Conservation (phyloP, 2,113 vertebrate species). For the Callopanchax toddi region DNA sequence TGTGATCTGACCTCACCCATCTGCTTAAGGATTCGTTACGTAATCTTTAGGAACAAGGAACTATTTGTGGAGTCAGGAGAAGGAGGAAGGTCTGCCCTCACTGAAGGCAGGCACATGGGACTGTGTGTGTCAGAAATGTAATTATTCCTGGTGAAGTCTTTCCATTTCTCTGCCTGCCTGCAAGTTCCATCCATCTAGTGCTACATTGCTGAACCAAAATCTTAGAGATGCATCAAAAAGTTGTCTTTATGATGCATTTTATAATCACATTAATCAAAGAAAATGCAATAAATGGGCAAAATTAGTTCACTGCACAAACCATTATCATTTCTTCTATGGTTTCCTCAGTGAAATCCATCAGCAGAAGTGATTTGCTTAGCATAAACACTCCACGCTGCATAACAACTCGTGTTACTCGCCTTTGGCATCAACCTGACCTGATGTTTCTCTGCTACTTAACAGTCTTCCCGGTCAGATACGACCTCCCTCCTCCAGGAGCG, state of each 20-base stretch:
- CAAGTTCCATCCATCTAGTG: not conserved
- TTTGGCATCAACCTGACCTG: conserved; percentile 36
- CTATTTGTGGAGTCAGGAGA: conserved; percentile 48
- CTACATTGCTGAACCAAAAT: not conserved
- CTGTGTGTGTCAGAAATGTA: not conserved
- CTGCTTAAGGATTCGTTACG: conserved; percentile 62
- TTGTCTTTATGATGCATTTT: too few relatives aligned
- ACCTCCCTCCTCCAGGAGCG: conserved; percentile 2
- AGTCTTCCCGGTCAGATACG: conserved; percentile 20
- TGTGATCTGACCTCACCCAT: conserved; percentile 63
- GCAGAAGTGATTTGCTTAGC: not conserved
- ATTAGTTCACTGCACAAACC: too few relatives aligned
- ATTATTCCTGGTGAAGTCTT: not conserved
- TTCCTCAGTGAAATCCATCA: too few relatives aligned
- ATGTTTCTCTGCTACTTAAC: conserved; percentile 26
- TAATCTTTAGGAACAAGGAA: conserved; percentile 40
- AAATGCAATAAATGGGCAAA: too few relatives aligned
- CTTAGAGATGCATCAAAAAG: too few relatives aligned
- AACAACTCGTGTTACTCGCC: conserved; percentile 27
- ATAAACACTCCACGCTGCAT: not conserved
- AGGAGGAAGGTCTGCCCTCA: conserved; percentile 22
- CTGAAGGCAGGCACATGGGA: not conserved
- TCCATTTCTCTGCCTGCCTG: not conserved
- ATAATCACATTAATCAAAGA: too few relatives aligned
- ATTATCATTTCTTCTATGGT: too few relatives aligned